Evolutionary conservation across 2,888 invertebrate genomes (phyloP), one percentile per base, ranked within the genome.

Genomic region (Leucania comma): DNA sequence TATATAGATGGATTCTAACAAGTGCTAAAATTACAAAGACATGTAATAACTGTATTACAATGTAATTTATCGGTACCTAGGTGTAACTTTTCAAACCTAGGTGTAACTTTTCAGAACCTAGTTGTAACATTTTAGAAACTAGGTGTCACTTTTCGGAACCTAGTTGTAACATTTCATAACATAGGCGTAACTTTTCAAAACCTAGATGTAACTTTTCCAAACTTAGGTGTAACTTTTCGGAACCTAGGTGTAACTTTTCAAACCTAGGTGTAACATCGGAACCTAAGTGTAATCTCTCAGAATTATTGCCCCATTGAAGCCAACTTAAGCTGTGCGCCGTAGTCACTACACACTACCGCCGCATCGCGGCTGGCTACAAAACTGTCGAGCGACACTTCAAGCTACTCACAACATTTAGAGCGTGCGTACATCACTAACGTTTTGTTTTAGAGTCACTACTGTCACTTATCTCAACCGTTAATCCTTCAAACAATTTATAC

Each of bases 321-420:
- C 93, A 93, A 93, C 92, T 88, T 90, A 95, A 96, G 95, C 95
- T 86, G 94, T 93, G 93, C 94, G 93, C 93, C 93, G 93, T 92
- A 91, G 93, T 92, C 93, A 94, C 94, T 94, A 94, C 93, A 92
- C 93, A 93, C 94, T 95, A 95, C 93, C 85, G 87, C 90, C 90
- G 90, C 90, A 72, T 68, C 76, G 86, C 86, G 86, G 75, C 78
- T 73, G 82, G 86, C 86, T 85, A 84, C 83, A 80, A 68, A 85
- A 88, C 93, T 93, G 94, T 95, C 95, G 95, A 95, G 95, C 95
- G 92, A 95, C 94, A 95, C 94, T 94, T 95, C 95, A 95, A 95
- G 92, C 86, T 89, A 84, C 75, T 82, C 78, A 80, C 85, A 85
- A 86, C 84, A 77, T 82, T 84, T 75, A 77, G 72, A 76, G 72